A percentile compares a stretch with the other conserved stretches of the same genome.
Conservation (phyloP, 1,140 invertebrate genomes). For the Eubasilissa regina region DNA sequence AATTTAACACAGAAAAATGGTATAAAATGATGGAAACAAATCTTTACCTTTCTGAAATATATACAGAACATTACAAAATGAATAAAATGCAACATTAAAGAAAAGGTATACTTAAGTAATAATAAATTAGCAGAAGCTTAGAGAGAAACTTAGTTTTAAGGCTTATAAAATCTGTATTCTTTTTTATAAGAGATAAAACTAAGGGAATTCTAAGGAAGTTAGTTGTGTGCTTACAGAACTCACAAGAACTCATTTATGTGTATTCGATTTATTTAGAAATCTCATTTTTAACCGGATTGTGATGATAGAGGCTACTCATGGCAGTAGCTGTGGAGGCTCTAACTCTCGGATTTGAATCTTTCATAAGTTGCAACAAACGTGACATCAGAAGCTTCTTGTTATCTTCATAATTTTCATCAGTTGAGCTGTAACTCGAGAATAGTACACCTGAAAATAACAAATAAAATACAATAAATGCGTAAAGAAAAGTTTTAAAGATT, state of each 20-base stretch:
- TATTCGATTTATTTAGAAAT: not conserved
- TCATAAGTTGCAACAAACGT: conserved; percentile 75
- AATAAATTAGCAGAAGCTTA: too few relatives aligned
- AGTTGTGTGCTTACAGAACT: too few relatives aligned
- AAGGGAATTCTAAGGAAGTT: too few relatives aligned
- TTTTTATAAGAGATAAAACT: too few relatives aligned
- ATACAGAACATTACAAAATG: too few relatives aligned
- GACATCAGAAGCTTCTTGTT: conserved; percentile 62
- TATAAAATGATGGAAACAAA: too few relatives aligned
- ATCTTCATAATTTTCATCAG: conserved; percentile 65
- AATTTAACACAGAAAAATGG: too few relatives aligned
- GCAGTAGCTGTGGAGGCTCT: conserved; percentile 75
- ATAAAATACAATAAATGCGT: not conserved
- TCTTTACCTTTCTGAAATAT: too few relatives aligned
- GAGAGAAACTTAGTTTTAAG: too few relatives aligned
- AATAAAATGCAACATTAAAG: too few relatives aligned
- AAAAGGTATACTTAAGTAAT: too few relatives aligned
- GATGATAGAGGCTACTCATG: conserved; percentile 68
- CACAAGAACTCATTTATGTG: not conserved
- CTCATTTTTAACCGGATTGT: not conserved
- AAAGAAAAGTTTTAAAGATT: not conserved
- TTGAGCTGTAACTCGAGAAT: conserved; percentile 63
- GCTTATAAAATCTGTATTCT: too few relatives aligned
- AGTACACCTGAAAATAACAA: conserved; percentile 63
- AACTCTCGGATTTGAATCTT: conserved; percentile 74